A percentile compares a stretch with the other conserved stretches of the same genome.
These are phyloP conservation scores for Todus mexicanus DNA, from an alignment of 2,797 vertebrate species.

Conservation along the genomic window DNA sequence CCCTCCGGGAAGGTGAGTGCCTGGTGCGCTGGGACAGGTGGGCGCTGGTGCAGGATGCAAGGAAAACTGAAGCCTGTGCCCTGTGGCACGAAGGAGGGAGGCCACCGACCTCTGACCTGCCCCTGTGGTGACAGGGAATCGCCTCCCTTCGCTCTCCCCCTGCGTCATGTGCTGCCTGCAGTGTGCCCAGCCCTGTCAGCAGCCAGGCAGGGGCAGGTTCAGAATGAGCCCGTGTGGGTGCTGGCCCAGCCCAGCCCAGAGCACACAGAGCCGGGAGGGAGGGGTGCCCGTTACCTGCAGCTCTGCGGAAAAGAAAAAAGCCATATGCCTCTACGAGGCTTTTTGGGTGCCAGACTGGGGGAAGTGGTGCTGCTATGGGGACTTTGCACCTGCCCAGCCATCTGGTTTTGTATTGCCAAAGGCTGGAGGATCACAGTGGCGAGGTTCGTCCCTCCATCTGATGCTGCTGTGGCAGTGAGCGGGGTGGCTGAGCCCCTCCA, in stretches of 20 bases:
- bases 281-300: background rate
- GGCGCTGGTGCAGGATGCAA: background rate
- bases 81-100: rapidly evolving
- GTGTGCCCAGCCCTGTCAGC: background rate
- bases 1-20: rapidly evolving
- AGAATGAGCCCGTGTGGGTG: background rate
- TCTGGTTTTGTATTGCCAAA: background rate
- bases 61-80: background rate
- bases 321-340: rapidly evolving
- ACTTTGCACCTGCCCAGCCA: background rate
- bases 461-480: rapidly evolving
- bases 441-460: background rate
- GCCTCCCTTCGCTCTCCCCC: rapidly evolving
- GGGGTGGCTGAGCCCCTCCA: background rate
- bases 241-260: background rate
- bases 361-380: background rate
- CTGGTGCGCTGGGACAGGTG: background rate
- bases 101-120: background rate
- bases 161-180: background rate
- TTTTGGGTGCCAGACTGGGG: background rate
- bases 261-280: background rate
- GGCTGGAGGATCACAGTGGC: rapidly evolving
- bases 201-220: rapidly evolving
- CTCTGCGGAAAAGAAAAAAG: background rate
- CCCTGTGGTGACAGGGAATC: background rate